Evolutionary conservation across 2,888 invertebrate genomes (phyloP), one percentile per base, ranked within the genome.

Genomic region (Abrostola tripartita): DNA sequence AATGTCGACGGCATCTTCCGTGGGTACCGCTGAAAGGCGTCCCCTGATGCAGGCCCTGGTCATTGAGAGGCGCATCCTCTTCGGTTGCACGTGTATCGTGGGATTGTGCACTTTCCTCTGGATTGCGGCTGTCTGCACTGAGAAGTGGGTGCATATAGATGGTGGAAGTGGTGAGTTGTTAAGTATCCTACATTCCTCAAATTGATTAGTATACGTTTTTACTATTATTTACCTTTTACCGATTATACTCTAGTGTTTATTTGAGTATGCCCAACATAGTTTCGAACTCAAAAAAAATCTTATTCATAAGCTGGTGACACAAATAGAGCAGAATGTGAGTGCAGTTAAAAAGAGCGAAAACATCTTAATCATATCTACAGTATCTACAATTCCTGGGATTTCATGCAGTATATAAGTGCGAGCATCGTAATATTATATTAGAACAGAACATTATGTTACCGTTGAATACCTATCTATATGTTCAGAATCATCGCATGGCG

Each of bases 71-170:
- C 95, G 97, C 10, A 94, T 97, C n/a, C 95, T 97, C 40, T 95
- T 97, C 61, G 96, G 95, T 0, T 97, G 97, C 82, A 97, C 97
- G 0, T 87, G 95, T 10, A 89, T 97, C 10, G 95, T 97, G 51
- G 96, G 96, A 0, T 81, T 97, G 0, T 96, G 96, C 36, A 94
- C 96, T 5, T 95, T 97, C 59, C 85, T 97, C 47, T 97, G 97
- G 97, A 96, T 96, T 51, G 91, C 96, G 11, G 97, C 97, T 35
- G 96, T 97, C 53, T 95, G 96, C 69, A 97, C 97, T 5, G 95
- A 96, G 83, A 96, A 96, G 82, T 97, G 97, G 97, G 96, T 96
- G 78, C 95, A 95, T 50, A 95, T 97, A 68, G 88, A 87, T 71
- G 90, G 89, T 49, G 89, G 87, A 14, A 78, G 87, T 71, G 93